Evolutionary conservation across 1,140 invertebrate genomes (phyloP).

Genomic region (Samia ricini): DNA sequence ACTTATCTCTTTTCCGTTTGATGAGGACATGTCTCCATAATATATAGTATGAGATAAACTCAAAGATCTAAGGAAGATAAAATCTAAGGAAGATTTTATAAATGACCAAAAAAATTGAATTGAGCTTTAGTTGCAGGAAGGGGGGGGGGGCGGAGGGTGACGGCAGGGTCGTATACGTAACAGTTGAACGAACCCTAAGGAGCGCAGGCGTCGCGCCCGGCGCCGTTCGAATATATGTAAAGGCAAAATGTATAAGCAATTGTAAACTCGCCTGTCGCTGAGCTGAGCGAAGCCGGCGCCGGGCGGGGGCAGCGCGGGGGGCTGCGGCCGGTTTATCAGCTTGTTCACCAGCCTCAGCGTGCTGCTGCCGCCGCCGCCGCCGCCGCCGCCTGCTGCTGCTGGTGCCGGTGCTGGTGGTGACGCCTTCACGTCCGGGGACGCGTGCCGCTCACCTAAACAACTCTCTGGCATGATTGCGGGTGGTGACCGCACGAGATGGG

Average conservation of each 20-base stretch:
- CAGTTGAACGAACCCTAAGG: background rate
- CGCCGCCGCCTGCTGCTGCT: conserved; percentile 32
- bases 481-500: background rate
- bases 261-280: conserved; percentile 38
- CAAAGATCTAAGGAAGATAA: background rate
- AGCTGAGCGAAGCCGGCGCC: conserved; percentile 35
- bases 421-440: conserved; percentile 62
- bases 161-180: background rate
- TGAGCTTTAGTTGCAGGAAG: background rate
- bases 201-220: too few relatives aligned
- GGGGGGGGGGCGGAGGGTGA: background rate
- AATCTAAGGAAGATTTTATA: background rate
- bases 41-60: background rate
- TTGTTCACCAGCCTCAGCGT: conserved; percentile 53
- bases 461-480: background rate
- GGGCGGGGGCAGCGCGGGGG: conserved; percentile 3
- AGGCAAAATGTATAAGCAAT: too few relatives aligned
- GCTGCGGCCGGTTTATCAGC: conserved; percentile 52
- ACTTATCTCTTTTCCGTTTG: background rate
- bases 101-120: background rate
- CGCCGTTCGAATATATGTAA: too few relatives aligned
- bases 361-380: too few relatives aligned
- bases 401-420: conserved; percentile 8
- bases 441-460: conserved; percentile 44
- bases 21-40: too few relatives aligned